Base-by-base conservation (phyloP, 2,888 invertebrate species). In the Graphium colonna region DNA sequence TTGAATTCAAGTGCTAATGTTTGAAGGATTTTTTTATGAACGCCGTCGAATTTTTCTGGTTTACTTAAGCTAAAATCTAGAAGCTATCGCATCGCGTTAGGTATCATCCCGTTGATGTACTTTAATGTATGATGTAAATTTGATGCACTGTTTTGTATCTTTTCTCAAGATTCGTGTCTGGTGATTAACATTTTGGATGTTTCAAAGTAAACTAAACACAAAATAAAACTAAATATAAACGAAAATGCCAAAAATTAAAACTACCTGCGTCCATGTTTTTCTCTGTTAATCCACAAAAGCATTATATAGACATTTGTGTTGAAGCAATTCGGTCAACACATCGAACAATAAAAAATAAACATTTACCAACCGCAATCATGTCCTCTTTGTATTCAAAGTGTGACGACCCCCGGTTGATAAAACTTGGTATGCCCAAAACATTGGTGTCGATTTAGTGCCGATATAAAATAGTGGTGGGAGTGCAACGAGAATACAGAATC, bases 401-500 rank as follows among this genome's bases (percentile, higher is more conserved):
- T 52, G 56, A 51, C 58, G 51, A 56, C 74, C 62, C 71, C 68
- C 67, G 63, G 74, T 77, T 75, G 73, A 72, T 74, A 65, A 72
- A 59, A 59, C 61, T 84, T 81, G 67, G 78, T 83, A 84, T 85
- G 78, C 83, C 64, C 60, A 65, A 67, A 68, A 62, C 75, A 73
- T 62, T 68, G 59, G 64, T 64, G 68, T 75, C 81, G 85, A 84
- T 85, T 83, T 83, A 79, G 76, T 75, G 69, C 82, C 73, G 82
- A 86, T 85, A 87, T 86, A 83, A 82, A 86, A 86, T 80, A 82
- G 83, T 86, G 78, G 72, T 73, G 69, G 67, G 60, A 61, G 75
- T 71, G 69, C 66, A 58, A 56, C 54, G 50, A 39, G 76, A 80
- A 82, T 83, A 71, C 50, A 40, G 12, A 57, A 39, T 2, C 31